phyloP scores from a whole-genome alignment of 1,140 invertebrate species.

The Stegodyphus mimosarum region DNA sequence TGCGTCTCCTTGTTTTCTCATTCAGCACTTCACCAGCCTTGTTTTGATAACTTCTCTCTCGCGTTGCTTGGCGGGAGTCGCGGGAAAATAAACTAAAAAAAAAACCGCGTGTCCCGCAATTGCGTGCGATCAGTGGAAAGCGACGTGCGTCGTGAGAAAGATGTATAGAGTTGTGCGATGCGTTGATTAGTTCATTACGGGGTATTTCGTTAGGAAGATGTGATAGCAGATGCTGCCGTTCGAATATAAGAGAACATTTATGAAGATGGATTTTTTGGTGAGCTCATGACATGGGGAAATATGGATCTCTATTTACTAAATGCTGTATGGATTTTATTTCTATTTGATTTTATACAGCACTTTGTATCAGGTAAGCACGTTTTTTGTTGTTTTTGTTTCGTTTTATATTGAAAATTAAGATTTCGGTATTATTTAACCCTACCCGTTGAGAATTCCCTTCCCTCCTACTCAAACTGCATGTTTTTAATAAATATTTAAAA shows the following conservation, averaged over 20 bases:
- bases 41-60: slow-evolving; percentile 4
- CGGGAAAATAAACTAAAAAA: background rate
- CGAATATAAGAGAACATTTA: background rate
- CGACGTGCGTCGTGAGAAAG: no score
- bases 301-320: background rate
- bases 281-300: slow-evolving; percentile 4
- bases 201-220: no score
- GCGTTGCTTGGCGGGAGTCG: background rate
- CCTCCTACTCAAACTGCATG: no score
- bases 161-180: no score
- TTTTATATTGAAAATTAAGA: no score
- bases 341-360: background rate
- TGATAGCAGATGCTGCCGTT: no score
- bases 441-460: no score
- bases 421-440: no score
- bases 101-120: background rate
- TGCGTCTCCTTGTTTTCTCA: background rate
- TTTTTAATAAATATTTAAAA: no score
- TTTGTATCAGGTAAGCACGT: background rate
- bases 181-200: no score
- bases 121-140: no score
- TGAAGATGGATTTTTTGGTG: background rate
- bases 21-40: slow-evolving; percentile 4
- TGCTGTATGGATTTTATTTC: slow-evolving; percentile 14
- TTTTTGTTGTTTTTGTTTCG: background rate